phyloP scores from a whole-genome alignment of 2,797 vertebrate species.

The Bradypodion pumilum region DNA sequence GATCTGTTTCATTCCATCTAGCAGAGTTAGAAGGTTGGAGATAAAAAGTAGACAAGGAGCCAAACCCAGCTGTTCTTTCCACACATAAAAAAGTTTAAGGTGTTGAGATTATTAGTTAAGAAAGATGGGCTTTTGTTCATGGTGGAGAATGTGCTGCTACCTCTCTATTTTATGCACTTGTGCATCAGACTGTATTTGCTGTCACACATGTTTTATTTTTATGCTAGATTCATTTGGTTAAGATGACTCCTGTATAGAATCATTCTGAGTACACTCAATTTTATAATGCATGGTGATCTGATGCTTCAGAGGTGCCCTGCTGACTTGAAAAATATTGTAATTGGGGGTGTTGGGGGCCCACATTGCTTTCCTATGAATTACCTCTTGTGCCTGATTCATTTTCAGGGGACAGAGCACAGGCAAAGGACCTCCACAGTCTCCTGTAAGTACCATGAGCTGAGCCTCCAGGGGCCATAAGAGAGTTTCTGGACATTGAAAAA shows the following conservation, averaged over 20 bases:
- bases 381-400: slow-evolving; percentile 30
- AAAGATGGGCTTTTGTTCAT: background rate
- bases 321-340: background rate
- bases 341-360: background rate
- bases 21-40: background rate
- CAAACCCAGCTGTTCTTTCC: background rate
- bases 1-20: background rate
- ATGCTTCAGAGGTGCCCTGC: background rate
- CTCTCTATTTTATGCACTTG: background rate
- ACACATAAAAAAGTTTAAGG: background rate
- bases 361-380: background rate
- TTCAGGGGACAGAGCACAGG: slow-evolving; percentile 82
- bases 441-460: slow-evolving; percentile 67
- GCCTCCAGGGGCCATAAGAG: background rate
- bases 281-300: background rate
- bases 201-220: background rate
- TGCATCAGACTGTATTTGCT: background rate
- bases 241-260: background rate
- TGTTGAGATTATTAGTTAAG: background rate
- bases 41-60: background rate
- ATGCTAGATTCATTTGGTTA: background rate
- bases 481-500: background rate
- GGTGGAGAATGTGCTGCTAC: background rate
- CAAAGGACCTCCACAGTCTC: slow-evolving; percentile 80
- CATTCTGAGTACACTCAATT: background rate